Evolutionary conservation across 2,113 vertebrate genomes (phyloP).

Genomic region (Notothenia coriiceps): DNA sequence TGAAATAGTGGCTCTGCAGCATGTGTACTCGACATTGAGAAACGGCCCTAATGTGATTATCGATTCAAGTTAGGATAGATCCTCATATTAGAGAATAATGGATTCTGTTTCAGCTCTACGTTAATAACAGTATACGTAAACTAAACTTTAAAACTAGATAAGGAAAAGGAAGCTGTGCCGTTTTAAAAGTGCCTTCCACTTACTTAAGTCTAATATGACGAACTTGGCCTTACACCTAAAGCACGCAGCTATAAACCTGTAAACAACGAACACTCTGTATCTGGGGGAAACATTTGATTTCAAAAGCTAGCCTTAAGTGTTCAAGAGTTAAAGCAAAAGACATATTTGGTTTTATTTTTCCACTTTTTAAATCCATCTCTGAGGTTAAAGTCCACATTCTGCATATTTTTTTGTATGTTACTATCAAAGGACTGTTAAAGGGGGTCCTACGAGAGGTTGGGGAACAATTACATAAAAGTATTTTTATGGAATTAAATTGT

Average conservation of each 20-base stretch:
- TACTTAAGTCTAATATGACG: constrained; percentile 24
- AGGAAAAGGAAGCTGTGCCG: constrained; percentile 6
- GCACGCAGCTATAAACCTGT: neutral
- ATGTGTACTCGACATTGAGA: no score
- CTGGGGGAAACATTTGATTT: neutral
- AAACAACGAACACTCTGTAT: neutral
- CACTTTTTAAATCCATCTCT: constrained; percentile 16
- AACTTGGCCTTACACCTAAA: constrained; percentile 22
- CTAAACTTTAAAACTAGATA: neutral
- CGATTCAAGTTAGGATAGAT: neutral
- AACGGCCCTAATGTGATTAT: neutral
- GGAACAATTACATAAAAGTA: constrained; percentile 61
- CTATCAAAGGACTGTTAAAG: constrained; percentile 4
- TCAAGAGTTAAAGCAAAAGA: neutral
- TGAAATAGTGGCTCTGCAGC: no score
- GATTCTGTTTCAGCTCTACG: neutral
- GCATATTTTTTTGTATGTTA: constrained; percentile 42
- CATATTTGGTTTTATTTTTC: constrained; percentile 14
- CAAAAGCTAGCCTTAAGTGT: neutral
- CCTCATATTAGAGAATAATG: constrained; percentile 1
- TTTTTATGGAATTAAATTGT: constrained; percentile 80
- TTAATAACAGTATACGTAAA: neutral
- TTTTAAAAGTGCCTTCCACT: constrained; percentile 67
- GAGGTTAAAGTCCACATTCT: constrained; percentile 11
- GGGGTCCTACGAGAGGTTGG: constrained; percentile 45